Evolutionary conservation across 2,797 vertebrate genomes (phyloP).

Genomic region (Phrynocephalus forsythii): DNA sequence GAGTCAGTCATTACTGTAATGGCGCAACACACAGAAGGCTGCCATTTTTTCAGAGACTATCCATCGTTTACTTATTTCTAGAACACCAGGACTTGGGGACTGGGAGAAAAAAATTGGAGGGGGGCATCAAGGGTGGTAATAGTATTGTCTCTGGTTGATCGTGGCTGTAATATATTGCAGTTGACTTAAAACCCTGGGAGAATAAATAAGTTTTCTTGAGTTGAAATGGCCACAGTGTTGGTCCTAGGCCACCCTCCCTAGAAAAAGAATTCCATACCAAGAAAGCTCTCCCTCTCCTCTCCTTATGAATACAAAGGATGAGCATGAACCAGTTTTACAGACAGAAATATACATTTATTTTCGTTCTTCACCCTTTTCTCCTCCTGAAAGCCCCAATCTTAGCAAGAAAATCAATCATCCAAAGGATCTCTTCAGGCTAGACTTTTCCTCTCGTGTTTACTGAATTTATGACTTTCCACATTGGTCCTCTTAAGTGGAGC

Average conservation of each 20-base stretch:
- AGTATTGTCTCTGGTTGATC: too few relatives aligned
- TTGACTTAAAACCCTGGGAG: too few relatives aligned
- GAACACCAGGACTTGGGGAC: background rate
- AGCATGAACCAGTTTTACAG: background rate
- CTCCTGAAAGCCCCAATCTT: conserved; percentile 24
- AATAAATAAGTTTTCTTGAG: too few relatives aligned
- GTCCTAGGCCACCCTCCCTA: too few relatives aligned
- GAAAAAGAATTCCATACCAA: too few relatives aligned
- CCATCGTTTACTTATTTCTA: background rate
- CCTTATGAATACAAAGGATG: background rate
- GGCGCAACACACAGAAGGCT: background rate
- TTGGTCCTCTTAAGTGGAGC: conserved; percentile 44
- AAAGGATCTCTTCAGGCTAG: background rate
- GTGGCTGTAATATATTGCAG: too few relatives aligned
- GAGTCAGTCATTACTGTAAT: too few relatives aligned
- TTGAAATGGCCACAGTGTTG: too few relatives aligned
- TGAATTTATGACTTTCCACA: conserved; percentile 6
- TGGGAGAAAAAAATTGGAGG: background rate
- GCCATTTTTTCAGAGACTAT: background rate
- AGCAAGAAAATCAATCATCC: background rate
- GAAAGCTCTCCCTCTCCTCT: background rate
- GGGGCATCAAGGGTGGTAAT: too few relatives aligned
- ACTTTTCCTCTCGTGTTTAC: conserved; percentile 20
- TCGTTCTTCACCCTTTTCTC: background rate
- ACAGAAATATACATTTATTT: too few relatives aligned